Evolutionary conservation across 2,113 vertebrate species (phyloP).

Genomic region (Mobula hypostoma): DNA sequence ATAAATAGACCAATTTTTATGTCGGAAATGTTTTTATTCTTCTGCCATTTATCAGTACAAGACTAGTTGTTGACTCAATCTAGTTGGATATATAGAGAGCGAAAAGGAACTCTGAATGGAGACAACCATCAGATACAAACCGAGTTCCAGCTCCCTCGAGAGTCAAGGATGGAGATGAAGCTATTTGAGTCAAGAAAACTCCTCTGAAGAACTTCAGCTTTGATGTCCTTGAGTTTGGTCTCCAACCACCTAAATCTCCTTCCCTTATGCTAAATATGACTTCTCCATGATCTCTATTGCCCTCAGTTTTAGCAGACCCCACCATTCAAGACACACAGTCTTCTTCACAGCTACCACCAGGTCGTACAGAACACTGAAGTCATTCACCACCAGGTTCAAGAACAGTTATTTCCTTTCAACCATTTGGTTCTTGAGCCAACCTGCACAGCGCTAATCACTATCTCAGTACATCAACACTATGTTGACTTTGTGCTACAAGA

Average conservation of each 20-base stretch:
- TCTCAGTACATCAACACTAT: too few species aligned
- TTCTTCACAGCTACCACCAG: too few species aligned
- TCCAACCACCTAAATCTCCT: neutral
- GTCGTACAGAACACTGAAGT: too few species aligned
- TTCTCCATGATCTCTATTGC: neutral
- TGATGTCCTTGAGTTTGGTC: neutral
- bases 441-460: too few species aligned
- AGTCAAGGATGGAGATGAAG: neutral
- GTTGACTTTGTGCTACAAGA: too few species aligned
- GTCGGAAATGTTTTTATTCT: neutral
- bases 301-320: neutral
- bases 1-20: neutral
- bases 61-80: neutral
- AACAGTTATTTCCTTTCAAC: too few species aligned
- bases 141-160: neutral
- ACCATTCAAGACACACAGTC: too few species aligned
- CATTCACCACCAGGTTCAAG: too few species aligned
- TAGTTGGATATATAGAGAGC: neutral
- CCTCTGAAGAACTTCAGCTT: neutral
- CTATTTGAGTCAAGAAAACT: neutral
- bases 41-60: neutral
- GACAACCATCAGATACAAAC: neutral
- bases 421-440: too few species aligned
- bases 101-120: neutral
- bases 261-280: neutral